Percentiles rank a stretch among this genome's conserved stretches.
Evolutionary conservation across 2,113 vertebrate species (phyloP).

Genomic region (Mus spicilegus): DNA sequence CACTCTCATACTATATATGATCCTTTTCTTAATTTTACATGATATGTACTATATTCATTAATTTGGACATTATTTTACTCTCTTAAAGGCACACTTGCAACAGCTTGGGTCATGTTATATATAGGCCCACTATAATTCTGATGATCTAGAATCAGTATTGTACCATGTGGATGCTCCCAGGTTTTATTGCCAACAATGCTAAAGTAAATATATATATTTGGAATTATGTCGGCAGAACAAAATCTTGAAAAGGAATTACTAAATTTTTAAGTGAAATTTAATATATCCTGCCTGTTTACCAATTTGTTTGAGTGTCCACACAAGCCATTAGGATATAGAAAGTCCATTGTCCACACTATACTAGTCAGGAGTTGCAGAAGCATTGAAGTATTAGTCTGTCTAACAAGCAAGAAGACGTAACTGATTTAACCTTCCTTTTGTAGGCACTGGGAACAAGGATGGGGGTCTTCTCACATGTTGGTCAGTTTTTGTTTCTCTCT

Average conservation of each 20-base stretch:
- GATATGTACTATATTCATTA: neutral
- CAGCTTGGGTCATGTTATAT: neutral
- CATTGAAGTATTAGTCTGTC: neutral
- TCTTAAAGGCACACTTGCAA: neutral
- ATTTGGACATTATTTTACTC: constrained; percentile 25
- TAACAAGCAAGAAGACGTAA: neutral
- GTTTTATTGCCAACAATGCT: constrained; percentile 32
- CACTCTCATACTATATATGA: neutral
- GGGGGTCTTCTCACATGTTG: neutral
- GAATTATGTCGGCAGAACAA: constrained; percentile 8
- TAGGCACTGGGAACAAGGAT: neutral
- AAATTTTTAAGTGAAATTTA: constrained; percentile 26
- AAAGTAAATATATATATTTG: constrained; percentile 31
- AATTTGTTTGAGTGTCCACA: neutral
- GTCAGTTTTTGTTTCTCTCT: neutral
- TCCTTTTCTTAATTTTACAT: constrained; percentile 19
- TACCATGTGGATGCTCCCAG: neutral
- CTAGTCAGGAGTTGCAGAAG: neutral
- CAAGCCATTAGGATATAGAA: neutral
- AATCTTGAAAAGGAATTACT: constrained; percentile 23
- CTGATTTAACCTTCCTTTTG: neutral
- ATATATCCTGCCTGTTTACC: neutral
- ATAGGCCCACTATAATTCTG: neutral
- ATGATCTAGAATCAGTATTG: neutral
- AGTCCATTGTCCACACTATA: neutral